These are phyloP conservation scores for Drosophila willistoni DNA, from an alignment of 1,140 invertebrate species.

Conservation along the genomic window DNA sequence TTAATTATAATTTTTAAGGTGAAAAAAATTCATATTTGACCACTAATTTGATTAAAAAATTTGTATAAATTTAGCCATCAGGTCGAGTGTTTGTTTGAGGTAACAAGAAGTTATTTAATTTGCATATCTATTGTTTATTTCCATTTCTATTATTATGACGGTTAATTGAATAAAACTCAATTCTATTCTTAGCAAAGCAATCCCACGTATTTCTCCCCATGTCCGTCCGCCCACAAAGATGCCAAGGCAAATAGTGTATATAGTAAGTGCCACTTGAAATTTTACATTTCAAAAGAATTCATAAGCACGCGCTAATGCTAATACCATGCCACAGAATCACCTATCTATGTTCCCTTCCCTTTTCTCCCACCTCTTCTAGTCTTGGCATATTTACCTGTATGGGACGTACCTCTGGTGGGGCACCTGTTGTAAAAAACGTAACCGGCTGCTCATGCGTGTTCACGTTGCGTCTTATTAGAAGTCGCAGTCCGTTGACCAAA, in stretches of 20 bases:
- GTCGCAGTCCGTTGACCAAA: slow-evolving; percentile 48
- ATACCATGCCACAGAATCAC: slow-evolving; percentile 28
- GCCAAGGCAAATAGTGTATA: slow-evolving; percentile 29
- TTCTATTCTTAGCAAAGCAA: slow-evolving; percentile 28
- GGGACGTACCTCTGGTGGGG: slow-evolving; percentile 16
- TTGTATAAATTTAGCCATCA: not conserved
- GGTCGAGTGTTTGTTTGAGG: not conserved
- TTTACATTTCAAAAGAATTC: slow-evolving; percentile 66
- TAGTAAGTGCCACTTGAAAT: slow-evolving; percentile 17
- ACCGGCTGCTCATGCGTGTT: slow-evolving; percentile 56
- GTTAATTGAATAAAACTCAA: not conserved
- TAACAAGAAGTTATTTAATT: slow-evolving; percentile 7
- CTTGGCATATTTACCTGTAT: slow-evolving; percentile 5
- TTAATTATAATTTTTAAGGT: slow-evolving; percentile 7
- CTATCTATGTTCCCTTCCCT: not conserved
- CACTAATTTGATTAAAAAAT: slow-evolving; percentile 12
- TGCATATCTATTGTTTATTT: slow-evolving; percentile 9
- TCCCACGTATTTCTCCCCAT: slow-evolving; percentile 25
- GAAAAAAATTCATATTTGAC: not conserved
- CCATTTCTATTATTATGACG: not conserved
- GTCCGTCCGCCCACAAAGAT: slow-evolving; percentile 39
- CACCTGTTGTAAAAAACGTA: slow-evolving; percentile 63
- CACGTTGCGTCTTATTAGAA: slow-evolving; percentile 64
- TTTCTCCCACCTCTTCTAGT: not conserved
- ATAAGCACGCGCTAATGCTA: slow-evolving; percentile 74